Evolutionary conservation across 2,113 vertebrate genomes (phyloP).

Genomic region (Scopus umbretta): DNA sequence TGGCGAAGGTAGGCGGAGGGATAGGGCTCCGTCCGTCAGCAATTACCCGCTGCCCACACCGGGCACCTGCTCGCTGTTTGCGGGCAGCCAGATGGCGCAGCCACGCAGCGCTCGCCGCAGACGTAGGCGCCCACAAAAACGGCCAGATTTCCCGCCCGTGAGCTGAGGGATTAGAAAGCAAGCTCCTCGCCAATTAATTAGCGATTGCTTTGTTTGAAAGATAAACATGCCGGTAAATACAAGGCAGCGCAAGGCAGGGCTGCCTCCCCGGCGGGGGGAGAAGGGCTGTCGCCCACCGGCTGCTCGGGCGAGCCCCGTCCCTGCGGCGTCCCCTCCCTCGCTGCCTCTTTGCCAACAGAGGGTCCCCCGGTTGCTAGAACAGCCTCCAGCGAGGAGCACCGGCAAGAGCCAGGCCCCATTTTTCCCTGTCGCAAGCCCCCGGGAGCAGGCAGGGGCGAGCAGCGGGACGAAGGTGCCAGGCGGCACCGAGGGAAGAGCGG

Average conservation of each 20-base stretch:
- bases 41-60: background rate
- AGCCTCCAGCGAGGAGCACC: background rate
- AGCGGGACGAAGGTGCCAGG: background rate
- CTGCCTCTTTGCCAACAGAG: background rate
- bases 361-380: background rate
- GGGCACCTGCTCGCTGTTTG: background rate
- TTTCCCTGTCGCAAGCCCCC: background rate
- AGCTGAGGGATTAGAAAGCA: background rate
- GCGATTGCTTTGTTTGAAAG: background rate
- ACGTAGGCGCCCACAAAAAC: rapidly evolving
- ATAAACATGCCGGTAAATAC: background rate
- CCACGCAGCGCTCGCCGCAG: background rate
- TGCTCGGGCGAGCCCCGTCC: background rate
- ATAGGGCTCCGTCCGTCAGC: background rate
- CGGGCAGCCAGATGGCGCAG: background rate
- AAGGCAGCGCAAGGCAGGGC: background rate
- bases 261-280: rapidly evolving
- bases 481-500: background rate
- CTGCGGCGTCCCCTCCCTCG: rapidly evolving
- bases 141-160: background rate
- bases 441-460: background rate
- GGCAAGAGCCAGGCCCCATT: background rate
- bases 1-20: background rate
- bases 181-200: background rate
- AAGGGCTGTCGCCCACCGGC: background rate